Evolutionary conservation across 2,113 vertebrate genomes (phyloP), one percentile per base, ranked within the genome.

Genomic region (human (Homo sapiens)): DNA sequence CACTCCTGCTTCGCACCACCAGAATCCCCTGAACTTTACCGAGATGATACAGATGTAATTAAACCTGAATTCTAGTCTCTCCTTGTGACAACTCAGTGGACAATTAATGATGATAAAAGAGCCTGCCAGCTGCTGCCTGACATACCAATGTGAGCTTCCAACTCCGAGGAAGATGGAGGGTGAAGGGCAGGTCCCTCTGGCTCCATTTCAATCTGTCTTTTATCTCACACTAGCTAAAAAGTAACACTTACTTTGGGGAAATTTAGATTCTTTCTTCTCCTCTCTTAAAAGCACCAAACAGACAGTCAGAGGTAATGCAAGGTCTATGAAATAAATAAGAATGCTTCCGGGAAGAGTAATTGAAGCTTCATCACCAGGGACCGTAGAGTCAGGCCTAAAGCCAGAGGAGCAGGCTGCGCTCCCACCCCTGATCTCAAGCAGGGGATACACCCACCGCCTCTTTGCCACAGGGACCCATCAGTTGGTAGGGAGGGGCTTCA

Each of bases 61-160:
- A 98, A 98, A 97, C 92, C 94, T 90, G 96, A 97, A 97, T 96
- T 89, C 90, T 94, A 35, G 87, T 59, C 96, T 95, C 93, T 97
- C 97, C 97, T 95, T 85, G 84, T 97, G 96, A 97, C 97, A 98
- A 98, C 95, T 96, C 97, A 57, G 79, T 5, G 35, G 96, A 98
- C 97, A 98, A 97, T 97, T 97, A 98, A 98, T 97, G 96, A 97
- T 98, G 97, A 98, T 98, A 94, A 97, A 98, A 97, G 98, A 97
- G 95, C 72, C 90, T 92, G 95, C 97, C 97, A 98, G 97, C 96
- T 97, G 97, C 97, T 64, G 84, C 76, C 97, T 97, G 97, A 96
- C 97, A 98, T 64, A 85, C 96, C 96, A 82, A 75, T 48, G 93
- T 18, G 85, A 90, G 93, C 83, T 64, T 85, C 97, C 81, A 81